Conservation (phyloP, 2,888 invertebrate species). For the Cheilosia impressa region DNA sequence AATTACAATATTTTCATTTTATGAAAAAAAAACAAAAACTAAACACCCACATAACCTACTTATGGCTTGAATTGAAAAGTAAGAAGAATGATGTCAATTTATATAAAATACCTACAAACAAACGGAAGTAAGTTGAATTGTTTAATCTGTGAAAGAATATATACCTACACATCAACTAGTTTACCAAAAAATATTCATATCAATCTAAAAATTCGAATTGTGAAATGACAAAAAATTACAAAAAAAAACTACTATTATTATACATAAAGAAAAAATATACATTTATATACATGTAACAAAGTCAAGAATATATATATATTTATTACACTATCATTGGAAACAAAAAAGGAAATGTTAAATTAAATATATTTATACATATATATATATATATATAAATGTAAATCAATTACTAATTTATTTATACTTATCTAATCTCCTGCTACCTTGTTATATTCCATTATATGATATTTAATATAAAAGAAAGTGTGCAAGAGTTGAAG, state of each 20-base stretch:
- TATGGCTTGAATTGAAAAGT: constrained; percentile 18
- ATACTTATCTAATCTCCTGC: constrained; percentile 53
- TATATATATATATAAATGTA: not conserved
- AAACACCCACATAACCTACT: not conserved
- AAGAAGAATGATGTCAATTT: constrained; percentile 51
- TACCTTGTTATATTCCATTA: constrained; percentile 60
- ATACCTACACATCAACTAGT: constrained; percentile 47
- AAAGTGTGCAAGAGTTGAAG: constrained; percentile 14
- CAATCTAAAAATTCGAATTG: constrained; percentile 38
- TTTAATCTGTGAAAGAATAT: constrained; percentile 15
- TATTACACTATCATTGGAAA: constrained; percentile 29
- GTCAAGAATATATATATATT: constrained; percentile 31
- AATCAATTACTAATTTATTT: constrained; percentile 54
- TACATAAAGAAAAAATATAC: constrained; percentile 25
- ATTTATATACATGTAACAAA: constrained; percentile 32
- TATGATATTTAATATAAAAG: constrained; percentile 29
- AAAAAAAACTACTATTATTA: constrained; percentile 18
- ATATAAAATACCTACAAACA: constrained; percentile 8
- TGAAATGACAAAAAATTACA: constrained; percentile 19
- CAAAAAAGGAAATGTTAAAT: constrained; percentile 19
- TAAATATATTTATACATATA: constrained; percentile 4
- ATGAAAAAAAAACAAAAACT: not conserved
- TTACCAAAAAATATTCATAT: constrained; percentile 46
- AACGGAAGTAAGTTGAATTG: constrained; percentile 28
- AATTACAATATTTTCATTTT: constrained; percentile 29